Evolutionary conservation across 2,888 invertebrate genomes (phyloP), one percentile per base, ranked within the genome.

Genomic region (Alsophila aescularia): DNA sequence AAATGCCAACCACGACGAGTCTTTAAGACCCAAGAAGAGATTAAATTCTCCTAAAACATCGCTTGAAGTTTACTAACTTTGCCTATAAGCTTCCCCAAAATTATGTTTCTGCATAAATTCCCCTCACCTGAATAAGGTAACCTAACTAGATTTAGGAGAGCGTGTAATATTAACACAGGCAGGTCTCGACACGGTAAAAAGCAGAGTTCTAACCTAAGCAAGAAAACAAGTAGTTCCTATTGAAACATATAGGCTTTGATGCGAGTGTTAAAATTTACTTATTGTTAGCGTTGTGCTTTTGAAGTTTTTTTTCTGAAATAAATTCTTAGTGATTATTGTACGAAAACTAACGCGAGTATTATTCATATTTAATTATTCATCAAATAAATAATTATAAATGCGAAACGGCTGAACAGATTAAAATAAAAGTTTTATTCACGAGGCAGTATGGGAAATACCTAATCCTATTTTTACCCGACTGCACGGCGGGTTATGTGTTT

Each of bases 131-230:
- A 56, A 56, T 45, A 56, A 50, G 55, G 45, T 39, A 42, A 31
- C 35, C 41, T 56, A 50, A 56, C 55, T 54, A 39, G 49, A 49
- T 54, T 51, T 56, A 47, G 41, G 45, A 41, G 37, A 55, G 40
- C 44, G 44, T 50, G 44, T 50, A 50, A 31, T 52, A 57, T 49
- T 34, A 48, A 40, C 31, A 55, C 21, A 62, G 60, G 58, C 41
- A 51, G n/a, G 51, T 34, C 16, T 31, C 9, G 4, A 10, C 15
- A 32, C 7, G 24, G n/a, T 34, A 10, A 27, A 24, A 16, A 9
- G 6, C 36, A 51, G 50, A n/a, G 31, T 4, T 8, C 14, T 9
- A 49, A 7, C 16, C 32, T 32, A 5, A 13, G 2, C 9, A 27
- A 7, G n/a, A 15, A 15, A 15, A 15, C 8, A 24, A 24, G 7